Evolutionary conservation across 2,797 vertebrate genomes (phyloP).

Genomic region (Perdix hodgsoniae): DNA sequence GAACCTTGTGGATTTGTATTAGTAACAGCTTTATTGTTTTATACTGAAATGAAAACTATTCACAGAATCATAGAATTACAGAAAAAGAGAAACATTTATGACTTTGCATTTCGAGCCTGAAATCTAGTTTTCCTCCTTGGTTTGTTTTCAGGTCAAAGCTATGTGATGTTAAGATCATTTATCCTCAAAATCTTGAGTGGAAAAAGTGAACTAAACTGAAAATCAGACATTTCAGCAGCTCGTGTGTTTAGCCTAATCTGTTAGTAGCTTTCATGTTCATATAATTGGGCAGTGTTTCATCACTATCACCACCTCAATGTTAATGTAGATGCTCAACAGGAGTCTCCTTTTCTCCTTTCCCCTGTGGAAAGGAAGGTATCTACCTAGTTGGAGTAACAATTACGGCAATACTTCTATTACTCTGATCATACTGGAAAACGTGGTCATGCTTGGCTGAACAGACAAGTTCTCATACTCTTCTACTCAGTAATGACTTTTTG

Average conservation of each 20-base stretch:
- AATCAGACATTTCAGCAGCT: background rate
- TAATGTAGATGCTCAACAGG: background rate
- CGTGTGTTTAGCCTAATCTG: background rate
- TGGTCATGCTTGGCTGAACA: background rate
- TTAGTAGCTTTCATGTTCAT: background rate
- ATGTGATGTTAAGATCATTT: background rate
- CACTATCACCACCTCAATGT: background rate
- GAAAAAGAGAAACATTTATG: background rate
- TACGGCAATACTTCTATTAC: background rate
- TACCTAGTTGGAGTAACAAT: background rate
- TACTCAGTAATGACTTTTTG: background rate
- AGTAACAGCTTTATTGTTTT: background rate
- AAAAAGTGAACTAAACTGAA: background rate
- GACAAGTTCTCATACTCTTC: background rate
- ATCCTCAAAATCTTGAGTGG: background rate
- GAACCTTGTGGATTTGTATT: background rate
- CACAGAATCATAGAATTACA: background rate
- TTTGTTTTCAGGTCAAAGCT: background rate
- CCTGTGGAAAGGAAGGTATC: background rate
- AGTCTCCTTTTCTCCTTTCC: background rate
- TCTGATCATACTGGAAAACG: background rate
- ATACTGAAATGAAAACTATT: background rate
- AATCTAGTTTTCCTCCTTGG: background rate
- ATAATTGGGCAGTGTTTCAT: background rate
- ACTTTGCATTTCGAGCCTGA: background rate